Evolutionary conservation across 2,113 vertebrate genomes (phyloP), one percentile per base, ranked within the genome.

Genomic region (Ardeotis arabs): DNA sequence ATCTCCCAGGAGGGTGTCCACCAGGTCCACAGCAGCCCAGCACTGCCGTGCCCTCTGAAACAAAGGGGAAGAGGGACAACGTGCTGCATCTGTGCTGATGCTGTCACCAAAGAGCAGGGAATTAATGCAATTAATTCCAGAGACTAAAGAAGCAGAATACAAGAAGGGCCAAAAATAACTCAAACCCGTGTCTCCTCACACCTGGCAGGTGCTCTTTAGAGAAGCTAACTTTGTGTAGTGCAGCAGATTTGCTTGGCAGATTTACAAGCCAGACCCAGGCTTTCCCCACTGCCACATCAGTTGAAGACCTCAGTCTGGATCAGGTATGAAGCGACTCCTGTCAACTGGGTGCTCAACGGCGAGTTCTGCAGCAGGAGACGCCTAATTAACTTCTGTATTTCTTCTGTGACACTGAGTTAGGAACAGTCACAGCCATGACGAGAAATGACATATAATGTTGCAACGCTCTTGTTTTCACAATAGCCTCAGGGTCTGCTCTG

Each of bases 261-360:
- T 80, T 69, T 56, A 81, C 45, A 58, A 66, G 45, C 23, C 44
- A 60, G 44, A 56, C 16, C 14, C 79, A 60, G 62, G 39, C 44
- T 67, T 74, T 55, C 15, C 14, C 52, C 37, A 9, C 3, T 58
- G 22, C 47, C 0, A 0, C 31, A 63, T 9, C 19, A 53, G 33
- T 0, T 86, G 77, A 78, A 83, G 10, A 70, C 13, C 20, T 79
- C 56, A 78, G 29, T 41, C 28, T 55, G 47, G 35, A 33, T 81
- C 22, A 77, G 45, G 18, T 31, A 20, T 18, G 50, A 73, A 88
- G 73, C 14, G 53, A 22, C 29, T 63, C 23, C 33, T 50, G 39
- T 13, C 2, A 1, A 10, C 35, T 1, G 1, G 7, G 18, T 25
- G 35, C 58, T 85, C 49, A 73, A 3, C 0, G 0, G 62, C 9